Percentiles rank a stretch among this genome's conserved stretches.
Evolutionary conservation across 2,888 invertebrate species (phyloP).

Genomic region (Rhamphomyia laevipes): DNA sequence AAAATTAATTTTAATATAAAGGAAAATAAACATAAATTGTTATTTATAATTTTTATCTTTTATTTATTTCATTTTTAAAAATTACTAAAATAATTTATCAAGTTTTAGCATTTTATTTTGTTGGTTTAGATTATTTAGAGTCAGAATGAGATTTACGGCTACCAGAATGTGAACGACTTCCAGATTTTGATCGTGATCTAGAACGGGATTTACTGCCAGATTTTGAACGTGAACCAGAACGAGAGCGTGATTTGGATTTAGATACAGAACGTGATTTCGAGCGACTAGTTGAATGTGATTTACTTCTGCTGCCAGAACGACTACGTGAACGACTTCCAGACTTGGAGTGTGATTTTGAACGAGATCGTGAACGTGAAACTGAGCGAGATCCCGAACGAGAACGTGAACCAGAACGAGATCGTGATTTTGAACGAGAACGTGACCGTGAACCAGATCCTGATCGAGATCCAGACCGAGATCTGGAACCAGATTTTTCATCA

Average conservation of each 20-base stretch:
- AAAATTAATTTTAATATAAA: neutral
- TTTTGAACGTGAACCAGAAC: slow-evolving; percentile 25
- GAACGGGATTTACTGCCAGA: slow-evolving; percentile 26
- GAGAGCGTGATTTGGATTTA: slow-evolving; percentile 28
- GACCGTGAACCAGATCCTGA: slow-evolving; percentile 32
- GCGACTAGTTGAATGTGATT: slow-evolving; percentile 33
- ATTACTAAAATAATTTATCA: neutral
- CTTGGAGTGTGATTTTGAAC: slow-evolving; percentile 25
- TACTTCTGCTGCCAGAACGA: slow-evolving; percentile 10
- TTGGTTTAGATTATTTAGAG: no score
- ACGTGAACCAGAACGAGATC: slow-evolving; percentile 21
- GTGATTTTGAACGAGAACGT: slow-evolving; percentile 36
- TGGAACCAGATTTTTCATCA: slow-evolving; percentile 39
- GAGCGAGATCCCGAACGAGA: slow-evolving; percentile 14
- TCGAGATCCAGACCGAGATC: slow-evolving; percentile 25
- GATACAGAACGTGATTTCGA: slow-evolving; percentile 34
- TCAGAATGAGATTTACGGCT: no score
- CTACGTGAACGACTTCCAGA: slow-evolving; percentile 20
- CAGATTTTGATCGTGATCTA: slow-evolving; percentile 7
- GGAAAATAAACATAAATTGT: neutral
- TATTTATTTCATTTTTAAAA: neutral
- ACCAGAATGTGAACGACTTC: slow-evolving; percentile 14
- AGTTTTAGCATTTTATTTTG: neutral
- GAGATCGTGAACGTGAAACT: slow-evolving; percentile 10
- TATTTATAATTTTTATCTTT: neutral